A percentile compares a stretch with the other conserved stretches of the same genome.
Evolutionary conservation across 2,888 invertebrate species (phyloP).

Genomic region (Drosophila engyochracea): DNA sequence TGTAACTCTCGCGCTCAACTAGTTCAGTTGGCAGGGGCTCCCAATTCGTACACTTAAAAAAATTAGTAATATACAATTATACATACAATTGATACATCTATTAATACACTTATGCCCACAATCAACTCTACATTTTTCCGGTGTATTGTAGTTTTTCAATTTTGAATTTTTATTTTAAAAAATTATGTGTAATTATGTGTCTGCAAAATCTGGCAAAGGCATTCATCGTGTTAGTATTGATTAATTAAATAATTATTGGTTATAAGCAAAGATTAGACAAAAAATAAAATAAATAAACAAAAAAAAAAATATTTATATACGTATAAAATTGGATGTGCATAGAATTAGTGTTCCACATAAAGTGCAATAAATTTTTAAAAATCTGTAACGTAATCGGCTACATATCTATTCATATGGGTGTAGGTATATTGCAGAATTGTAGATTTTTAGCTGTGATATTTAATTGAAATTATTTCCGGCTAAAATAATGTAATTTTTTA

Average conservation of each 20-base stretch:
- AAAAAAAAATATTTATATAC: background rate
- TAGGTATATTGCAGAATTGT: background rate
- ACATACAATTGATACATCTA: background rate
- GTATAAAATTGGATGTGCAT: conserved; percentile 4
- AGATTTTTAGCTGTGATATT: background rate
- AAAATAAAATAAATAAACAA: background rate
- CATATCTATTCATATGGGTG: background rate
- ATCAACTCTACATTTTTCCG: background rate
- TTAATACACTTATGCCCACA: background rate
- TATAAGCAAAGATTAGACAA: background rate
- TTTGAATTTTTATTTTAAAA: background rate
- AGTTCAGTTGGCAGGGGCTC: background rate
- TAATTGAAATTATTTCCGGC: background rate
- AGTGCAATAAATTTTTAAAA: conserved; percentile 43
- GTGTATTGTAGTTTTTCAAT: background rate
- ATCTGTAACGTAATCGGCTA: background rate
- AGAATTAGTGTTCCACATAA: conserved; percentile 29
- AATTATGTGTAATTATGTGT: background rate
- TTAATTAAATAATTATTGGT: background rate
- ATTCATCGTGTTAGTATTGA: background rate
- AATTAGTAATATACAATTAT: background rate
- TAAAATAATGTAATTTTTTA: background rate
- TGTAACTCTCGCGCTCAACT: background rate
- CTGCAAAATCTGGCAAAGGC: background rate
- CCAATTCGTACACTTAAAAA: background rate